Evolutionary conservation across 2,888 invertebrate species (phyloP).

Genomic region (Limnephilus rhombicus): DNA sequence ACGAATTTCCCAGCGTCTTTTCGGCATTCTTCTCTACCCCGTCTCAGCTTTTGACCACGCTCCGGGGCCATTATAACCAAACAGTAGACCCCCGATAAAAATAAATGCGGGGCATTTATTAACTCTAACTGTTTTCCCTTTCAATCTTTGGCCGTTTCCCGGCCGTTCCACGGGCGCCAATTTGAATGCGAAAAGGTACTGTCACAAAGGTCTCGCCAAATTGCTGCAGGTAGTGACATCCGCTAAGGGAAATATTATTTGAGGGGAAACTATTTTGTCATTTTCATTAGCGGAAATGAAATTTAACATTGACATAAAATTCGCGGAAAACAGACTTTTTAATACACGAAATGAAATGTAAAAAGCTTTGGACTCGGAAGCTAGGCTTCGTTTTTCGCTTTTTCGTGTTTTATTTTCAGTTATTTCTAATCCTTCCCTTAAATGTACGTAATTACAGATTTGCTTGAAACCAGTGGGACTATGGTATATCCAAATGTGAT

Average conservation of each 20-base stretch:
- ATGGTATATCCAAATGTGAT: no score
- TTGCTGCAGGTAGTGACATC: not conserved
- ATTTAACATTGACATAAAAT: not conserved
- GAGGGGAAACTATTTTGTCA: not conserved
- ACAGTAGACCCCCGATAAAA: constrained; percentile 63
- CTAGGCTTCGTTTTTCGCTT: no score
- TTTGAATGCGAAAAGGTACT: constrained; percentile 49
- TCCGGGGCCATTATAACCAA: constrained; percentile 59
- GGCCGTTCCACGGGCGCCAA: constrained; percentile 60
- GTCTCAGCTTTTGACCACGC: constrained; percentile 39
- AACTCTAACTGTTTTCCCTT: constrained; percentile 63
- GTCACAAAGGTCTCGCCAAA: constrained; percentile 2
- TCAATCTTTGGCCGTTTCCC: constrained; percentile 61
- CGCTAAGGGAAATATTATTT: not conserved
- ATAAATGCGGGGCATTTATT: constrained; percentile 64
- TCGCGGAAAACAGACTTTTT: not conserved
- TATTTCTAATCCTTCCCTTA: no score
- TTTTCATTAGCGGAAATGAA: not conserved
- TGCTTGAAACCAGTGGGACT: no score
- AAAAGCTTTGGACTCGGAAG: not conserved
- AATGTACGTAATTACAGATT: no score
- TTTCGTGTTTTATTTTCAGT: no score
- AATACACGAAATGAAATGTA: not conserved
- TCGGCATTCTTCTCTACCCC: not conserved
- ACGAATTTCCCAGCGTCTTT: not conserved